Conservation (phyloP, 2,113 vertebrate species). For the Micromys minutus region DNA sequence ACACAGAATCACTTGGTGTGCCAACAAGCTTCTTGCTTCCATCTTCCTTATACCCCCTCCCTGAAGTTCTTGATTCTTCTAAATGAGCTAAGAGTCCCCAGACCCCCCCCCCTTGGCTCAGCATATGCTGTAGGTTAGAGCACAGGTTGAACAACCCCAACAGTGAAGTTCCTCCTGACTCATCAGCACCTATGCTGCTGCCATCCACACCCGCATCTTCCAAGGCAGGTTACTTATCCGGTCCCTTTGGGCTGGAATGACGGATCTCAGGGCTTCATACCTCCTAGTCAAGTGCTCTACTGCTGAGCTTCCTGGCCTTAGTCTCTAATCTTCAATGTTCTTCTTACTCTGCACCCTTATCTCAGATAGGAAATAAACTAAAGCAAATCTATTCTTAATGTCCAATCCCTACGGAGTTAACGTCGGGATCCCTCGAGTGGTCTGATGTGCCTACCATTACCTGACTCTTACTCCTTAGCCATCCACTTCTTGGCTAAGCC, state of each 20-base stretch:
- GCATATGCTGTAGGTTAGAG: not conserved
- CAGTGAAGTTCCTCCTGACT: not conserved
- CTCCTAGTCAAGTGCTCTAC: not conserved
- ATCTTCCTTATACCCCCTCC: accelerated
- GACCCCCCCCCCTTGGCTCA: not conserved
- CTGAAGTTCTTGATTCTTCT: not conserved
- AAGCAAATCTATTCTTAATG: not conserved
- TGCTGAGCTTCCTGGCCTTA: too few relatives aligned
- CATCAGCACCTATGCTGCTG: too few relatives aligned
- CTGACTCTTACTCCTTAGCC: not conserved
- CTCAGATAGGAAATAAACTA: not conserved
- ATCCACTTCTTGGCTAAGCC: not conserved
- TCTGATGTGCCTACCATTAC: not conserved
- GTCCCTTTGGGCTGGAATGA: not conserved
- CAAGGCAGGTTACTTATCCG: not conserved
- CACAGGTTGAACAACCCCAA: not conserved
- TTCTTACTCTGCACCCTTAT: not conserved
- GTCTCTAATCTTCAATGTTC: not conserved
- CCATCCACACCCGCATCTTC: not conserved
- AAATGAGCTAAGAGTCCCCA: not conserved
- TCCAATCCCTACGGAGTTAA: not conserved
- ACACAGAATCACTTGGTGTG: too few relatives aligned
- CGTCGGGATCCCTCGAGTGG: not conserved
- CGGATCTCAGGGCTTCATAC: not conserved
- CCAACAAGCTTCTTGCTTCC: not conserved